These are phyloP conservation scores for Spilogale gracilis DNA, from an alignment of 2,113 vertebrate genomes.

Conservation along the genomic window DNA sequence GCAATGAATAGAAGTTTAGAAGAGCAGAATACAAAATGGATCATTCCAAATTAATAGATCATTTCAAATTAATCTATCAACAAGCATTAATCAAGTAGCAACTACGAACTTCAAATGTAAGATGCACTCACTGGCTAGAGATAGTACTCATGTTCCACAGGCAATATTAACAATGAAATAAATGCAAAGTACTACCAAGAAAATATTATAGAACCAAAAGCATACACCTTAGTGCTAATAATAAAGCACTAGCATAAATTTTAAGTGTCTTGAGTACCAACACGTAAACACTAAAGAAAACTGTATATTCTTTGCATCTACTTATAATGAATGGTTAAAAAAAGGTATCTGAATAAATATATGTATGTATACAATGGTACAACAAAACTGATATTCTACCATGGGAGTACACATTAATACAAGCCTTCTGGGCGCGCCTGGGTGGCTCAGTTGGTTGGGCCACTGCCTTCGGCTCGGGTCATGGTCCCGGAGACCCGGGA, in stretches of 20 bases:
- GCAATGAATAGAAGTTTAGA: slow-evolving; percentile 25
- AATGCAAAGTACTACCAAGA: not conserved
- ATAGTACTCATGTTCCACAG: not conserved
- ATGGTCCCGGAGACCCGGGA: too few species aligned
- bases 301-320: not conserved
- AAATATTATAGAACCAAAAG: not conserved
- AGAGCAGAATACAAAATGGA: not conserved
- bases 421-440: not conserved
- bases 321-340: not conserved
- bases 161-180: slow-evolving; percentile 24
- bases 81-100: slow-evolving; percentile 42
- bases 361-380: not conserved
- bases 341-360: not conserved
- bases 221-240: not conserved
- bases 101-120: slow-evolving; percentile 4
- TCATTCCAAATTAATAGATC: not conserved
- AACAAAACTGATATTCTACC: not conserved
- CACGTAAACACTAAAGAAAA: not conserved
- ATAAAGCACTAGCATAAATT: not conserved
- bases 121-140: not conserved
- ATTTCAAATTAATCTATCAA: not conserved
- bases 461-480: too few species aligned
- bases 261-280: not conserved
- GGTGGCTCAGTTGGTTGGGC: too few species aligned
- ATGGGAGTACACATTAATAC: not conserved